Percentiles rank a stretch among this genome's conserved stretches.
Conservation (phyloP, 2,797 vertebrate genomes). For the Danio albolineatus region DNA sequence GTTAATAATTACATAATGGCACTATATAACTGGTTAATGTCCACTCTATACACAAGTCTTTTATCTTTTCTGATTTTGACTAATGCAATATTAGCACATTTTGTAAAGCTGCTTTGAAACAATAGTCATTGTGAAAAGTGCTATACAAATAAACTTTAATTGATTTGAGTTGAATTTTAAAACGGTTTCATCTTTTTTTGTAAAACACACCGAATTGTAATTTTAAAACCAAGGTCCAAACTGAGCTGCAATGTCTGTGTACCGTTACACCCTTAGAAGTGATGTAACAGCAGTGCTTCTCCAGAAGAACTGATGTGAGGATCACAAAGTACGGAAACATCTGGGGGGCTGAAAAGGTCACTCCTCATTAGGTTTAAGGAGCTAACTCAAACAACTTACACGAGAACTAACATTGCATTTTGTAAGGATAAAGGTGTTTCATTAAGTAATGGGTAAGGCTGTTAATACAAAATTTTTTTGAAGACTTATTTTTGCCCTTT, state of each 20-base stretch:
- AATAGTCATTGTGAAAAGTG: too few relatives aligned
- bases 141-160: too few relatives aligned
- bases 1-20: too few relatives aligned
- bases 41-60: too few relatives aligned
- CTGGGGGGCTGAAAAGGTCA: conserved; percentile 61
- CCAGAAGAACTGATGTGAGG: background rate
- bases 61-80: too few relatives aligned
- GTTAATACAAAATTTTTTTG: too few relatives aligned
- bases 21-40: too few relatives aligned
- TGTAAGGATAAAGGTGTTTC: background rate
- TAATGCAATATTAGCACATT: too few relatives aligned
- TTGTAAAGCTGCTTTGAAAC: too few relatives aligned
- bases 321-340: conserved; percentile 37
- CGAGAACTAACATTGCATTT: background rate
- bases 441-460: background rate
- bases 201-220: background rate
- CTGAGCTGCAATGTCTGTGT: background rate
- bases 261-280: background rate
- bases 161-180: too few relatives aligned
- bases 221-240: background rate
- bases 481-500: too few relatives aligned
- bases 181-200: background rate
- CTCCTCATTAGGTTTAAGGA: conserved; percentile 56
- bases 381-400: conserved; percentile 57
- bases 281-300: conserved; percentile 16